Percentiles rank a stretch among this genome's conserved stretches.
Evolutionary conservation across 2,888 invertebrate species (phyloP).

Genomic region (Sarcophaga subvicina): DNA sequence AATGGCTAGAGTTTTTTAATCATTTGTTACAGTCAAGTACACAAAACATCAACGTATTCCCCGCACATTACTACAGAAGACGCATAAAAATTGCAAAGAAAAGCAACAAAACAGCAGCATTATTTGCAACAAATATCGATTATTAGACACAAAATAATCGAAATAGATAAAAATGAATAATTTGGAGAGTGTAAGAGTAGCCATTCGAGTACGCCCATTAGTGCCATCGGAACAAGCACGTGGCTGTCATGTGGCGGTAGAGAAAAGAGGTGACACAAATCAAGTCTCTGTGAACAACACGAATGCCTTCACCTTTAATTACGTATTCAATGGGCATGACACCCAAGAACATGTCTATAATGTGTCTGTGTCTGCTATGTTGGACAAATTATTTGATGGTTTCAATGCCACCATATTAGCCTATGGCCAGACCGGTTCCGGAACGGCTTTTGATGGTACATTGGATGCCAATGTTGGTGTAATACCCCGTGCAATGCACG

Average conservation of each 20-base stretch:
- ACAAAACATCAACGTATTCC: too few species aligned
- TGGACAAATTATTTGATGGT: constrained; percentile 90
- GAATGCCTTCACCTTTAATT: constrained; percentile 91
- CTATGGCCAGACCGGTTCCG: constrained; percentile 96
- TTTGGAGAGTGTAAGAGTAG: constrained; percentile 84
- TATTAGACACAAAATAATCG: too few species aligned
- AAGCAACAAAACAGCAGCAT: too few species aligned
- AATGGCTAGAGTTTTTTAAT: too few species aligned
- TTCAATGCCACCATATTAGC: constrained; percentile 97
- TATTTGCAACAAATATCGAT: too few species aligned
- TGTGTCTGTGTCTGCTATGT: constrained; percentile 87
- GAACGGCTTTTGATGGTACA: constrained; percentile 89
- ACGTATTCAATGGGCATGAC: constrained; percentile 88
- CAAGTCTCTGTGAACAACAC: constrained; percentile 88
- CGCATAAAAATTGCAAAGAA: too few species aligned
- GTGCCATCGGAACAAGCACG: constrained; percentile 87
- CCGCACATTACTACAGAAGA: too few species aligned
- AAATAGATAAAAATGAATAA: constrained; percentile 67
- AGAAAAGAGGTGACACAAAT: constrained; percentile 85
- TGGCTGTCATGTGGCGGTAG: constrained; percentile 89
- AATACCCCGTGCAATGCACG: constrained; percentile 92
- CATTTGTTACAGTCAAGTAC: too few species aligned
- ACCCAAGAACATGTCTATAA: constrained; percentile 89
- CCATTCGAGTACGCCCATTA: constrained; percentile 91
- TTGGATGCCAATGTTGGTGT: constrained; percentile 88